These are phyloP conservation scores for Morpho achilles DNA, from an alignment of 2,888 invertebrate genomes.

Conservation along the genomic window DNA sequence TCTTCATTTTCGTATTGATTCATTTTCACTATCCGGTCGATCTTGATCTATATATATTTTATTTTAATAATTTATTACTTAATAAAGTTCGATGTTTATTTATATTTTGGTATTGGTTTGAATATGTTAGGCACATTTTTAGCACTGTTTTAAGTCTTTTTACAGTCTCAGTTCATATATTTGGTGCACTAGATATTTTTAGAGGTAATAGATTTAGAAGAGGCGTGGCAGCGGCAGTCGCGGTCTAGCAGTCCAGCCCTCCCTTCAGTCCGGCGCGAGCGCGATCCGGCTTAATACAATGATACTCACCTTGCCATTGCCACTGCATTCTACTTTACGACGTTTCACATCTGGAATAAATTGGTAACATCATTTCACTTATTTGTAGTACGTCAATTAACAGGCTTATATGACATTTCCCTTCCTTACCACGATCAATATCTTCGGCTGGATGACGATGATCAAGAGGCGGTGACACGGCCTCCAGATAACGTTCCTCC, in stretches of 20 bases:
- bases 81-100: constrained; percentile 4
- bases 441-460: constrained; percentile 75
- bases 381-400: background rate
- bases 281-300: constrained; percentile 62
- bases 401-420: background rate
- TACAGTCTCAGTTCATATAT: constrained; percentile 14
- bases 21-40: background rate
- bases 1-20: background rate
- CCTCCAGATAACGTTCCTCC: constrained; percentile 73
- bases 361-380: background rate
- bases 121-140: constrained; percentile 15
- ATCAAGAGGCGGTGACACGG: constrained; percentile 72
- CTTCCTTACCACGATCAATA: constrained; percentile 61
- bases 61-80: background rate
- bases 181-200: constrained; percentile 4
- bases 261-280: constrained; percentile 77
- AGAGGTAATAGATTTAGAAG: background rate
- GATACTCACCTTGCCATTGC: constrained; percentile 91
- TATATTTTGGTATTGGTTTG: constrained; percentile 5
- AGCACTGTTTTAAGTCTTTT: constrained; percentile 13
- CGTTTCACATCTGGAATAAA: constrained; percentile 85
- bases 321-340: constrained; percentile 88
- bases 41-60: constrained; percentile 1
- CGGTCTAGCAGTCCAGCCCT: constrained; percentile 70
- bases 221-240: constrained; percentile 23